Base-by-base conservation (phyloP, 1,140 invertebrate species). In the Meloidogyne chitwoodi region DNA sequence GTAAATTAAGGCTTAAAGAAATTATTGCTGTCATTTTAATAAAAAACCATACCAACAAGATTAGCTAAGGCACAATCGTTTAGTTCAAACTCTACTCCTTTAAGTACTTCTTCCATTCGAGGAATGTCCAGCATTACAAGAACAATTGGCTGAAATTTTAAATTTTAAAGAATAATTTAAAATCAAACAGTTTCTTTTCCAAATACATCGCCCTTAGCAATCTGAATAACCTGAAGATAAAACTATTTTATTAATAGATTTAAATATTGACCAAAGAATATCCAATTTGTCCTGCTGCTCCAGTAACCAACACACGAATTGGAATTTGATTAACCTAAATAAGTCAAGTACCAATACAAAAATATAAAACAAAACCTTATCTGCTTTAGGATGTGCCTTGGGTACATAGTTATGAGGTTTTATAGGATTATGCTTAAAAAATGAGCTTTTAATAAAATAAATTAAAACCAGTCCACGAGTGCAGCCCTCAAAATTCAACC, bases 11-110 rank as follows among this genome's bases (percentile, higher is more conserved):
- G n/a, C n/a, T n/a, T n/a, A n/a, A n/a, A n/a, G n/a, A n/a, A n/a
- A n/a, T n/a, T n/a, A n/a, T n/a, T n/a, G n/a, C n/a, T n/a, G n/a
- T n/a, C n/a, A n/a, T n/a, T n/a, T n/a, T n/a, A 3, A 3, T 3
- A 31, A 31, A 31, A 31, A 38, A 8, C 10, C 34, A 8, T 4
- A 38, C 91, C 90, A 87, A 87, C 87, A 1, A 98, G 89, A 12
- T 97, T 89, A n/a, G 96, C 94, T 80, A 98, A 89, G 31, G 96
- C 94, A 89, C 96, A 96, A 88, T 99, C 97, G 67, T 92, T 90
- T 27, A 99, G 89, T 89, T 99, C 97, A 93, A 97, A 96, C 8
- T 95, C 93, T 68, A 99, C 95, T 79, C 96, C 96, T 88, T 95
- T 91, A 5, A 99, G 89, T n/a, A 96, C 94, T 27, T 91, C 92